Evolutionary conservation across 2,113 vertebrate genomes (phyloP), one percentile per base, ranked within the genome.

Genomic region (Ochotona princeps): DNA sequence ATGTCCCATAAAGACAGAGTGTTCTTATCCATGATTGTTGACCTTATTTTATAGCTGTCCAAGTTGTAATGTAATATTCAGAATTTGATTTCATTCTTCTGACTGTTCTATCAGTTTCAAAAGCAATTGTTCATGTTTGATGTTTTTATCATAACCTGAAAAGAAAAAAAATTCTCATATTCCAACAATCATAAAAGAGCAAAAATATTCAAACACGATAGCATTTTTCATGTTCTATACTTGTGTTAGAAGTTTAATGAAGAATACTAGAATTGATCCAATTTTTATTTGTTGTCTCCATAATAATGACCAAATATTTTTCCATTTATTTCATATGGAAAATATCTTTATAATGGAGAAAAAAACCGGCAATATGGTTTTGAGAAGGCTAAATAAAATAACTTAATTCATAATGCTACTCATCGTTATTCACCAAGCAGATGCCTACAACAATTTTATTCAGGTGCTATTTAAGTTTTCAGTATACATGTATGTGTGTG

Each of bases 121-220:
- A 74, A 32, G 83, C 20, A 95, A 74, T 54, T 32, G 20, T 86
- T 89, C 25, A 85, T 63, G 75, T 85, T 17, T 81, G 67, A 60
- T 54, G 26, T 44, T 47, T 18, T 72, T 3, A 75, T 51, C 57
- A 1, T 10, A 69, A 75, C 2, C 30, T 72, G 30, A 72, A n/a
- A 69, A 69, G 47, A 18, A 23, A 89, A 66, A 25, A 4, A 57
- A 44, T 44, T 32, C 17, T n/a, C 0, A 60, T 6, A 17, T 9
- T 61, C 7, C 23, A 89, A 10, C 17, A 38, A 15, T 60, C 18
- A 38, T 28, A 10, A 17, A 89, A n/a, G 38, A 35, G 69, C 13
- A 57, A 76, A 8, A 1, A 70, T 54, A 23, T 70, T 61, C 69
- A 75, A 74, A 63, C 25, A n/a, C 0, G 32, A 1, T 74, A 67